Evolutionary conservation across 2,113 vertebrate genomes (phyloP), one percentile per base, ranked within the genome.

Genomic region (Dasyprocta punctata): DNA sequence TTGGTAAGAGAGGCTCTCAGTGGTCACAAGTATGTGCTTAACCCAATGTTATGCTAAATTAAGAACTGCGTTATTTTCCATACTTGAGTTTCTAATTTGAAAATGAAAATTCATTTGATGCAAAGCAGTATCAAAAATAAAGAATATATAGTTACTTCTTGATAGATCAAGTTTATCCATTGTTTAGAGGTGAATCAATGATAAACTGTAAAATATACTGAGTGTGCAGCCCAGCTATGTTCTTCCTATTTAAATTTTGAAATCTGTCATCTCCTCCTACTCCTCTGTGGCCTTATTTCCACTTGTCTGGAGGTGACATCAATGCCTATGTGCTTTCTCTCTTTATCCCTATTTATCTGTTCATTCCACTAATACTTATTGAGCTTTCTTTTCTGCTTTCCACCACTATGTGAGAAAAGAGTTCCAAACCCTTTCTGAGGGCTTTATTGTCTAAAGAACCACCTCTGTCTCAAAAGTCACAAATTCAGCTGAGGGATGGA

Each of bases 31-130:
- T 60, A 73, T 4, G n/a, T 73, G 2, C 3, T 60, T 92, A 67
- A 63, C 38, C 36, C 11, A 56, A 36, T 36, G 78, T 16, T 75
- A 65, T 47, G 38, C 58, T 94, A 87, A 78, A 75, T 26, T 61
- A 82, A 94, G 13, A 92, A 83, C 56, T 26, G 5, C 8, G 86
- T 54, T 95, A 52, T 69, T 90, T 90, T 82, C 22, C 30, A 94
- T 69, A 75, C 4, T 33, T 49, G 47, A 69, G 20, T 52, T 97
- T 87, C 47, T 90, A 73, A 91, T 86, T 78, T 93, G 58, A 83
- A 86, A 82, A 41, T 28, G 54, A 87, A 95, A 60, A 56, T 77
- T 5, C 1, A 54, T 58, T 71, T 94, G 47, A 82, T 86, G 26
- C 17, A 73, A 80, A 89, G 86, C 49, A 54, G 60, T 61, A 38